These are phyloP conservation scores for Melanocharis versteri DNA, from an alignment of 2,113 vertebrate species.

Conservation along the genomic window DNA sequence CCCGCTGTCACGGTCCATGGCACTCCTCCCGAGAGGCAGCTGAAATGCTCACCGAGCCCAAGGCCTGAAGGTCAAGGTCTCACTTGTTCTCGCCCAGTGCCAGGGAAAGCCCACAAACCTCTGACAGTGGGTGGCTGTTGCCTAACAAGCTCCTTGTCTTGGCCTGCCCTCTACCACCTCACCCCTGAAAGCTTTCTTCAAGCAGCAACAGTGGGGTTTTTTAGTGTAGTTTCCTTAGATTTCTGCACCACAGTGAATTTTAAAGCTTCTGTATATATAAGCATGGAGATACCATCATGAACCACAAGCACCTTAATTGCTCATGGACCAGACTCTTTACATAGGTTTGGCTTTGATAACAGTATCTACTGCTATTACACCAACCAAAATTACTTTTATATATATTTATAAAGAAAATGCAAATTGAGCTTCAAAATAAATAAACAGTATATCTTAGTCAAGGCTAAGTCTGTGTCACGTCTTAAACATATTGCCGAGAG, in stretches of 20 bases:
- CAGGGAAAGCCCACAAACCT: neutral
- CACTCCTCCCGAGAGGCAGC: fast-evolving
- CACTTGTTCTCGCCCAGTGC: neutral
- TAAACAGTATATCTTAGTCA: neutral
- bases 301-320: neutral
- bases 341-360: neutral
- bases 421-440: neutral
- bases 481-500: neutral
- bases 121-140: neutral
- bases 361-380: neutral
- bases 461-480: neutral
- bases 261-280: neutral
- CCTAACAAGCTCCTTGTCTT: neutral
- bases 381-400: neutral
- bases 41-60: fast-evolving
- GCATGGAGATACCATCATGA: neutral
- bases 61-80: constrained; percentile 3
- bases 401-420: neutral
- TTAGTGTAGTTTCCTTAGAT: neutral
- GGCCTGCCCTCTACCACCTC: neutral
- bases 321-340: neutral
- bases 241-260: neutral
- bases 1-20: fast-evolving
- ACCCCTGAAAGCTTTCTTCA: neutral
- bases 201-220: neutral